Evolutionary conservation across 92 coral and sea anemone species (phyloP).

Genomic region (Zoanthus sociatus): DNA sequence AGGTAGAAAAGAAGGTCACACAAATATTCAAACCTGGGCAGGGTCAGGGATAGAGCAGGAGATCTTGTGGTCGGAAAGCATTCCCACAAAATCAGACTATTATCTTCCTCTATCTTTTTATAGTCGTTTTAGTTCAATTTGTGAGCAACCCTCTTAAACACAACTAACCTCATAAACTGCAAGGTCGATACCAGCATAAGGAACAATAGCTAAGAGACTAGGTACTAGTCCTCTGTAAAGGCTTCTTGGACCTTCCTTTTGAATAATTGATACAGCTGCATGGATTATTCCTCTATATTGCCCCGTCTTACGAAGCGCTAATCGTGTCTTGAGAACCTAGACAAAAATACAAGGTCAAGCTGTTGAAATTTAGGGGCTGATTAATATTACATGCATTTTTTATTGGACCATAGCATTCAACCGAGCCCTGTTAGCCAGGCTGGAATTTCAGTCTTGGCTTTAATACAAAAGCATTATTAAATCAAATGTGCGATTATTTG

Average conservation of each 20-base stretch:
- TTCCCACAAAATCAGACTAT: too few relatives aligned
- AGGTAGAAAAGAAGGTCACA: too few relatives aligned
- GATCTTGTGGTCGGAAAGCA: too few relatives aligned
- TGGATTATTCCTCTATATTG: conserved; percentile 88
- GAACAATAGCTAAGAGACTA: conserved; percentile 91
- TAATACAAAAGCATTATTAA: too few relatives aligned
- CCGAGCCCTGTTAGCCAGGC: background rate
- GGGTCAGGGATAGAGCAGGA: too few relatives aligned
- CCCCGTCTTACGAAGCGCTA: conserved; percentile 96
- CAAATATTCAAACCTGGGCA: too few relatives aligned
- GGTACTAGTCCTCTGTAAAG: conserved; percentile 95
- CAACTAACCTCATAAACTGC: conserved; percentile 91
- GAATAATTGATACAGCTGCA: conserved; percentile 80
- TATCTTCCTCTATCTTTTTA: too few relatives aligned
- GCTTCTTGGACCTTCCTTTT: conserved; percentile 88
- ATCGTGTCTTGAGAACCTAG: conserved; percentile 92
- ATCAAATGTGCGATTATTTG: too few relatives aligned
- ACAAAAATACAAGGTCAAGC: background rate
- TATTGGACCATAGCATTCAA: background rate
- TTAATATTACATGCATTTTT: background rate
- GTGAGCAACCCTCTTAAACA: too few relatives aligned
- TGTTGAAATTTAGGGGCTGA: background rate
- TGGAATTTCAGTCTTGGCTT: too few relatives aligned
- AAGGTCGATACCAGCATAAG: conserved; percentile 98
- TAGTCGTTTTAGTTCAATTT: too few relatives aligned